These are phyloP conservation scores for Phrynosoma platyrhinos DNA, from an alignment of 2,113 vertebrate species.

Conservation along the genomic window DNA sequence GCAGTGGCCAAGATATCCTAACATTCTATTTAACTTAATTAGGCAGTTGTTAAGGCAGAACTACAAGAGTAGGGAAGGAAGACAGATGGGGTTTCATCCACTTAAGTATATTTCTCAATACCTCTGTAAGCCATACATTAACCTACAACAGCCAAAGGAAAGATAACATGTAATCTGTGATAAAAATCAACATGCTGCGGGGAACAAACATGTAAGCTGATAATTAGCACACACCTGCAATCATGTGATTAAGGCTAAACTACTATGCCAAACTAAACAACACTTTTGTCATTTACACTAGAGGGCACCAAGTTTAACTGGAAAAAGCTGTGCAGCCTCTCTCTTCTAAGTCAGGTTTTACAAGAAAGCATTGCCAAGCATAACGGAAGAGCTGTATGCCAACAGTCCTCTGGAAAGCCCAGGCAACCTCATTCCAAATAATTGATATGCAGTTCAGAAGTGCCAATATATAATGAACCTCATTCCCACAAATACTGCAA, in stretches of 20 bases:
- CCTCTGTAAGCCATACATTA: accelerated
- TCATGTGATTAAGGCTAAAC: neutral
- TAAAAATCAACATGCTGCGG: conserved; percentile 31
- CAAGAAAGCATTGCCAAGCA: conserved; percentile 10
- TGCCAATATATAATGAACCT: conserved; percentile 6
- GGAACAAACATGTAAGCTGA: conserved; percentile 18
- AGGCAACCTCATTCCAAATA: neutral
- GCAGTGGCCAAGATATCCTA: neutral
- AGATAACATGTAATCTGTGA: neutral
- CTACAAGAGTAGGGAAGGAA: neutral
- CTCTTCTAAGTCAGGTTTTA: conserved; percentile 35
- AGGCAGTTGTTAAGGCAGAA: neutral
- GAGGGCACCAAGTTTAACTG: conserved; percentile 32
- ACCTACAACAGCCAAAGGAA: neutral
- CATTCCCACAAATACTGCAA: conserved; percentile 13
- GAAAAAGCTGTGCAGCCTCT: neutral
- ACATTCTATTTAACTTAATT: neutral
- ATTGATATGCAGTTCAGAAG: neutral
- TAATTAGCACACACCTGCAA: neutral
- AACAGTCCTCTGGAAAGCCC: conserved; percentile 6
- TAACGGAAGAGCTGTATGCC: neutral
- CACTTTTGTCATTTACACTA: conserved; percentile 3
- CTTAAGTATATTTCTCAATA: neutral
- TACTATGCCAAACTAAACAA: neutral
- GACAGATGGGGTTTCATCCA: neutral